phyloP scores from a whole-genome alignment of 2,888 invertebrate species.

The Empis livida region DNA sequence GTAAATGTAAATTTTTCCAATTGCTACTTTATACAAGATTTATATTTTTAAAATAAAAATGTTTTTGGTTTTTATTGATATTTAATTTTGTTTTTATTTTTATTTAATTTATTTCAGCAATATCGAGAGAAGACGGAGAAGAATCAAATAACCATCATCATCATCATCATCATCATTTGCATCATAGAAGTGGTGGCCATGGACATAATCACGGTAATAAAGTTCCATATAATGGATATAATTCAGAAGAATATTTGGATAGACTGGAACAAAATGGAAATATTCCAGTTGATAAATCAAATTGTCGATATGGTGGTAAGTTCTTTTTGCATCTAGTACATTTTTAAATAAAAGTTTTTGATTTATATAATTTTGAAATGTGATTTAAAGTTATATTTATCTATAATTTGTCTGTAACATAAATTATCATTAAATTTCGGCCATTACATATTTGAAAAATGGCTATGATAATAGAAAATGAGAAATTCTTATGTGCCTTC shows the following conservation, averaged over 20 bases:
- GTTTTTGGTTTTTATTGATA: background rate
- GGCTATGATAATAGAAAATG: too few relatives aligned
- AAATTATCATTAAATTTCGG: too few relatives aligned
- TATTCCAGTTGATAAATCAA: slow-evolving; percentile 75
- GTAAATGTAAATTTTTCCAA: too few relatives aligned
- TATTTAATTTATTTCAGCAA: slow-evolving; percentile 53
- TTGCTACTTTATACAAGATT: too few relatives aligned
- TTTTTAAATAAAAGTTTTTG: too few relatives aligned
- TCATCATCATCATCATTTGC: slow-evolving; percentile 40
- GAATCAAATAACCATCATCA: slow-evolving; percentile 38
- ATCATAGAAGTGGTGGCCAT: slow-evolving; percentile 25
- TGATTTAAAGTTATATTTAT: too few relatives aligned
- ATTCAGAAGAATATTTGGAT: slow-evolving; percentile 84
- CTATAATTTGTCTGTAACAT: too few relatives aligned
- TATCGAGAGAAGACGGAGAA: slow-evolving; percentile 82
- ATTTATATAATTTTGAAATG: too few relatives aligned
- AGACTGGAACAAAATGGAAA: slow-evolving; percentile 87
- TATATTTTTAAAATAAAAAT: background rate
- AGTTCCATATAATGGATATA: slow-evolving; percentile 81
- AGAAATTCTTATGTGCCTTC: too few relatives aligned
- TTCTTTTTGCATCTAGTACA: too few relatives aligned
- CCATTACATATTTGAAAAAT: too few relatives aligned
- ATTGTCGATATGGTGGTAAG: slow-evolving; percentile 53
- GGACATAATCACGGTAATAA: slow-evolving; percentile 48
- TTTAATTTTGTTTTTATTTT: slow-evolving; percentile 3